These are phyloP conservation scores for Tadarida brasiliensis DNA, from an alignment of 2,797 vertebrate species.

Conservation along the genomic window DNA sequence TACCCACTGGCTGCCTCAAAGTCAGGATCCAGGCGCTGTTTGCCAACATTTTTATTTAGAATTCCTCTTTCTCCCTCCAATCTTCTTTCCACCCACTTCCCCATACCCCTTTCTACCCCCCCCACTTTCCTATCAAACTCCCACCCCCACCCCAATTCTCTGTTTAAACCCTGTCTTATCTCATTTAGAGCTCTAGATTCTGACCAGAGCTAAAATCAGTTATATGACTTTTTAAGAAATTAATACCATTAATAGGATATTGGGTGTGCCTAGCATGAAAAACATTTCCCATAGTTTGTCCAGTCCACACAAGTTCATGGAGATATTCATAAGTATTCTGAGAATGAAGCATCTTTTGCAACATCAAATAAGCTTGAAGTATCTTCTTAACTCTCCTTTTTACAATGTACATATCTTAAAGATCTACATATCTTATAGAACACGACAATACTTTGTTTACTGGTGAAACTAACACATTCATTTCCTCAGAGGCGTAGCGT, in stretches of 20 bases:
- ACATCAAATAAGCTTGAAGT: background rate
- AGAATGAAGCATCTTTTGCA: background rate
- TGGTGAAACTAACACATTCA: background rate
- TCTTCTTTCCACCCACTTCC: no score
- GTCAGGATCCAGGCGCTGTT: background rate
- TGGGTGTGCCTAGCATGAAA: background rate
- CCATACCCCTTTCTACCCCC: no score
- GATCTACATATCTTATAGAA: background rate
- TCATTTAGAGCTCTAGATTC: background rate
- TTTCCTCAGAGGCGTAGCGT: background rate
- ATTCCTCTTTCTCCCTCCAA: no score
- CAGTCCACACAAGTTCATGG: background rate
- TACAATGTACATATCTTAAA: background rate
- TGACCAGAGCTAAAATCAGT: background rate
- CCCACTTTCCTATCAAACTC: no score
- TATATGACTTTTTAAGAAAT: background rate
- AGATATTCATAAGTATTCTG: background rate
- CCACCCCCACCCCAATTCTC: no score
- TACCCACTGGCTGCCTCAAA: background rate
- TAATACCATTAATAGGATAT: background rate
- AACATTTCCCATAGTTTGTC: background rate
- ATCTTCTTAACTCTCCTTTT: background rate
- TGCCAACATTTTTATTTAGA: slow-evolving; percentile 66
- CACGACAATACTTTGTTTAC: background rate
- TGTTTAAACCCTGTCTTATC: background rate